Base-by-base conservation (phyloP, 1,140 invertebrate genomes). In the Drepana arcuata region DNA sequence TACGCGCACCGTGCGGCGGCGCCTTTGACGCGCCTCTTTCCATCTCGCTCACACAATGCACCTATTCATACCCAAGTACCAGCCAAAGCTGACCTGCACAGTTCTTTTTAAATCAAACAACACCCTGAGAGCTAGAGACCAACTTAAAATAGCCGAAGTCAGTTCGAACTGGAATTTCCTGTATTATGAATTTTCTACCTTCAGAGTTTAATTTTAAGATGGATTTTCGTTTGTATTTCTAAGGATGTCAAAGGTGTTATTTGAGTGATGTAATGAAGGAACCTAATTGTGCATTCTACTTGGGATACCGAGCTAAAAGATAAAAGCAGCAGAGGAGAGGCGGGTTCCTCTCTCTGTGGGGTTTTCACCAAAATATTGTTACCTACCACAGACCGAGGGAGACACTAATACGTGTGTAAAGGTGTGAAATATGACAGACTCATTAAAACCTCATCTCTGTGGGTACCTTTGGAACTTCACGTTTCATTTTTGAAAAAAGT, bases 231-330 rank as follows among this genome's bases (percentile, higher is more conserved):
- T 54, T 55, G 9, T 12, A 18, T 33, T 25, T 37, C 48, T 49
- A 49, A 18, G 27, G 34, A 48, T 60, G 48, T 66, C 58, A 68
- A 69, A 80, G 75, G 75, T 80, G 75, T 77, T 80, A 75, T 72
- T 73, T 61, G 63, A 77, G 71, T 77, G 72, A 71, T 77, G 71
- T 77, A 73, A 77, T 69, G 75, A 77, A 73, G 69, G 67, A 67
- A 44, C 62, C 67, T 75, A 80, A 80, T 80, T 77, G 65, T 77
- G 62, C 72, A 80, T 78, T 78, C 72, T 67, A 47, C 57, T 61
- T 66, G 67, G 68, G 61, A 66, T 55, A 57, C 43, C 63, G 41
- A 38, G 33, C 53, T 50, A 41, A 58, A 63, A 74, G 66, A 75
- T 73, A 71, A 71, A 74, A 65, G 64, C 57, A 55, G 40, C 41